Evolutionary conservation across 1,140 invertebrate species (phyloP).

Genomic region (Eumaeus atala): DNA sequence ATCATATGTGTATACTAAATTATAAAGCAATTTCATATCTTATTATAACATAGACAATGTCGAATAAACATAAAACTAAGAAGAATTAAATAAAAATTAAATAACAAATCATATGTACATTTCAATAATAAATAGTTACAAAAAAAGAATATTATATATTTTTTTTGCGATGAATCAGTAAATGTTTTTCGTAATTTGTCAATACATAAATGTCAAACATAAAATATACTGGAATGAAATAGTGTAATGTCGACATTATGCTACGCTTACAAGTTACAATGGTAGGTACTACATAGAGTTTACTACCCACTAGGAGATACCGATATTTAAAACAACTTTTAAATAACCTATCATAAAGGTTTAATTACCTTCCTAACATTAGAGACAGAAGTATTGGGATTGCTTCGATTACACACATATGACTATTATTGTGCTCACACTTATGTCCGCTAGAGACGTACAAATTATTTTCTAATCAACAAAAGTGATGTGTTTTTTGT

Average conservation of each 20-base stretch:
- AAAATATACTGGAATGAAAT: constrained; percentile 40
- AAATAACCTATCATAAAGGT: background rate
- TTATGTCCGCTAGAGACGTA: no score
- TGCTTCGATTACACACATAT: constrained; percentile 2
- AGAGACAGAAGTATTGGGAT: background rate
- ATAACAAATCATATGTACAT: constrained; percentile 70
- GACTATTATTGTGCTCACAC: background rate
- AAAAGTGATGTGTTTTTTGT: no score
- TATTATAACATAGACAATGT: constrained; percentile 22
- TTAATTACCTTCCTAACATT: background rate
- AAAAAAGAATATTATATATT: constrained; percentile 41
- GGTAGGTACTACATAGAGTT: constrained; percentile 23
- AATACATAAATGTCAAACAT: constrained; percentile 18
- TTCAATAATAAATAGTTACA: constrained; percentile 69
- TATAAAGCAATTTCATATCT: constrained; percentile 13
- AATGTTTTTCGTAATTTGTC: constrained; percentile 28
- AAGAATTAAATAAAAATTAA: constrained; percentile 63
- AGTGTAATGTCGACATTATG: constrained; percentile 25
- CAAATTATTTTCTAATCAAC: no score
- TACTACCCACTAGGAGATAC: constrained; percentile 15
- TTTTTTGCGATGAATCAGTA: constrained; percentile 30
- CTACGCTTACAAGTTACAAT: constrained; percentile 20
- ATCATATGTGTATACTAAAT: constrained; percentile 1
- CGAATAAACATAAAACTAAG: constrained; percentile 34
- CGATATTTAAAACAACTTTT: background rate